Percentiles rank a stretch among this genome's conserved stretches.
Evolutionary conservation across 1,140 invertebrate genomes (phyloP).

Genomic region (Acarapis woodi): DNA sequence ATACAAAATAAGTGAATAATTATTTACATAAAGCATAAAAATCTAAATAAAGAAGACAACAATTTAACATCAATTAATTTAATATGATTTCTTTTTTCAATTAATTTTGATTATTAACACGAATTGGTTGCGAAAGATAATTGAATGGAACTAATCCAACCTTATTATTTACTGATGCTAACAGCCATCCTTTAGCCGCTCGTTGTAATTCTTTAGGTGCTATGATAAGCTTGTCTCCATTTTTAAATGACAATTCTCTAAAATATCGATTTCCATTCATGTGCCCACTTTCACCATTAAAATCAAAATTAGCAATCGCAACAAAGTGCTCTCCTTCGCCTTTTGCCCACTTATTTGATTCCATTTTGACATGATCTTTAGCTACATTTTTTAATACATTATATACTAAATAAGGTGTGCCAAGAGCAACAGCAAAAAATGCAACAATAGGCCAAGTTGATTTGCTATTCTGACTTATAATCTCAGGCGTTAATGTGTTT

Average conservation of each 20-base stretch:
- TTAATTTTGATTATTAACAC: too few relatives aligned
- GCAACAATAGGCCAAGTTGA: slow-evolving; percentile 29
- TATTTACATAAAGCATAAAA: too few relatives aligned
- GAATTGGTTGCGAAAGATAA: too few relatives aligned
- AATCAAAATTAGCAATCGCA: slow-evolving; percentile 43
- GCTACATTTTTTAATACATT: neutral
- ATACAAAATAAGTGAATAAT: too few relatives aligned
- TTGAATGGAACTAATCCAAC: slow-evolving; percentile 46
- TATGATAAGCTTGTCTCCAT: slow-evolving; percentile 41
- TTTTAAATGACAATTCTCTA: slow-evolving; percentile 44
- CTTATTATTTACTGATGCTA: slow-evolving; percentile 31
- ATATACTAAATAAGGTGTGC: slow-evolving; percentile 68
- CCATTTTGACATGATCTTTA: neutral
- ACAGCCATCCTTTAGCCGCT: slow-evolving; percentile 9
- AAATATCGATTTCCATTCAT: too few relatives aligned
- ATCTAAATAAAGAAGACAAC: too few relatives aligned
- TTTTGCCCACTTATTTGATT: slow-evolving; percentile 26
- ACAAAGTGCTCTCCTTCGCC: slow-evolving; percentile 30
- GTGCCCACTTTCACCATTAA: slow-evolving; percentile 30
- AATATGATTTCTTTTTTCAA: too few relatives aligned
- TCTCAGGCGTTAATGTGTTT: slow-evolving; percentile 6
- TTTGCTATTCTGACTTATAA: slow-evolving; percentile 8
- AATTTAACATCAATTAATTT: too few relatives aligned
- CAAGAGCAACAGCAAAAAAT: slow-evolving; percentile 55
- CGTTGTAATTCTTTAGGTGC: slow-evolving; percentile 32